Base-by-base conservation (phyloP, 2,888 invertebrate species). In the Drosophila koepferae region DNA sequence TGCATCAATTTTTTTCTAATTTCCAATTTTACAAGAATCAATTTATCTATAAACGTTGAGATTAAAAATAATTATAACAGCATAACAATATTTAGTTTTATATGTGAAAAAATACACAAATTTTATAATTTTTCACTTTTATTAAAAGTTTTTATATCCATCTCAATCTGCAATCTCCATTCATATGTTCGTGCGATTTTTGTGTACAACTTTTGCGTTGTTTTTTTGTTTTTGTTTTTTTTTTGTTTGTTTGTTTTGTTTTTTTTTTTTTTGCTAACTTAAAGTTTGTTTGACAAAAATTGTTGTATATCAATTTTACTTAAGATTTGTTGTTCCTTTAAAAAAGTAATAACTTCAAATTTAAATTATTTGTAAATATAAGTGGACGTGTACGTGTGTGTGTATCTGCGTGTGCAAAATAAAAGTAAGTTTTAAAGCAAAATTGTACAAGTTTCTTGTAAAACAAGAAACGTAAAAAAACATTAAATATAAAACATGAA, bases 281-380 rank as follows among this genome's bases (percentile, higher is more conserved):
- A 76, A 48, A 75, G 59, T 74, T 84, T 77, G 81, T 81, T 77
- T 83, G 74, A 89, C 84, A 86, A 81, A 78, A 72, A 74, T 23
- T 73, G 28, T 23, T 79, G 34, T 59, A 62, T 71, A 44, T 65
- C 55, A 55, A 59, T 69, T 41, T 59, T 66, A 36, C 54, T 59
- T 64, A 53, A 59, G 34, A 36, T 36, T 51, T 56, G 34, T 65
- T 66, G 40, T 53, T 34, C 12, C 69, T 66, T 83, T 86, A 84
- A 86, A 88, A 78, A 87, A 74, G 74, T 80, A 87, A 89, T 89
- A 85, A 89, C 85, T 86, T 84, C 86, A 87, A 79, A 72, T 71
- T 76, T 79, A 88, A 67, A 81, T 81, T 86, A 88, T 72, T 71
- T 78, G 62, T 82, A 80, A 71, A 64, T 75, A 73, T 56, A 74